A percentile compares a stretch with the other conserved stretches of the same genome.
Evolutionary conservation across 2,113 vertebrate genomes (phyloP).

Genomic region (Sterrhoptilus dennistouni): DNA sequence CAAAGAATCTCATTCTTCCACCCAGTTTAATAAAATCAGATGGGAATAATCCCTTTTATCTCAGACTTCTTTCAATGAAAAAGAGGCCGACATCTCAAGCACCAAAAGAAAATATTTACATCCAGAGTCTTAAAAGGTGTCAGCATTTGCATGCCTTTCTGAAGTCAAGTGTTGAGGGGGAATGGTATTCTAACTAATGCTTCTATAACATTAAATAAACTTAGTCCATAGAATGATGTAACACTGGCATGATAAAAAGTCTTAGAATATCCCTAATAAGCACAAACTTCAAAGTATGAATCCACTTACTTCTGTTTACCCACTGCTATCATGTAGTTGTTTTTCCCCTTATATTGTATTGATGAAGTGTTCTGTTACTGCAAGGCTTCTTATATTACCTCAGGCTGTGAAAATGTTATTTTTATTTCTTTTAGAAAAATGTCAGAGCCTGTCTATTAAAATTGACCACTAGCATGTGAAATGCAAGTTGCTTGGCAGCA

Average conservation of each 20-base stretch:
- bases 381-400: not conserved
- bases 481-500: not conserved
- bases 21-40: not conserved
- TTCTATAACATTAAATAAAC: not conserved
- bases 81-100: not conserved
- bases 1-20: not conserved
- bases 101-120: not conserved
- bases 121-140: not conserved
- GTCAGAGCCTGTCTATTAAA: constrained; percentile 35
- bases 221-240: not conserved
- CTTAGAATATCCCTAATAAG: not conserved
- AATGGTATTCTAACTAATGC: not conserved
- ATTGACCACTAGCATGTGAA: constrained; percentile 13
- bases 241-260: not conserved
- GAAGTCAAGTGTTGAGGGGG: not conserved
- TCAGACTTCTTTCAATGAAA: not conserved
- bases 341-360: not conserved
- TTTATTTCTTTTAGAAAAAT: constrained; percentile 43
- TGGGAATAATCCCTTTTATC: not conserved
- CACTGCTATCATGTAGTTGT: not conserved
- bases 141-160: not conserved
- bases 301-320: not conserved
- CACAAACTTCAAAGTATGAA: not conserved
- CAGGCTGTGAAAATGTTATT: constrained; percentile 36
- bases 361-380: not conserved